Percentiles rank a stretch among this genome's conserved stretches.
Conservation (phyloP, 2,888 invertebrate species). For the Drosophila kokeensis region DNA sequence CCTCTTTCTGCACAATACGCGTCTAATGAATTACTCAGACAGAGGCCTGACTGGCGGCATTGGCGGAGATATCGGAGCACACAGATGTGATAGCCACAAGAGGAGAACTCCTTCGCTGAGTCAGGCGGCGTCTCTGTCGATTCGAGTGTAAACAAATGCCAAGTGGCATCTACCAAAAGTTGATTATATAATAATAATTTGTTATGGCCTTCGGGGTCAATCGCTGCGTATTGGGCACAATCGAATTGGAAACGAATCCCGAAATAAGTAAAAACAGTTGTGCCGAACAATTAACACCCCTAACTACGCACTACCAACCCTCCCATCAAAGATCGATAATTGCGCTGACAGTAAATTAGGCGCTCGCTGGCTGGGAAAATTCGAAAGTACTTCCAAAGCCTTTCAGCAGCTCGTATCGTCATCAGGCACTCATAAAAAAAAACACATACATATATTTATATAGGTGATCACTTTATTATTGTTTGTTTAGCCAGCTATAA, state of each 20-base stretch:
- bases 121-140: constrained; percentile 15
- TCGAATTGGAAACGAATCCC: constrained; percentile 56
- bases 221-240: constrained; percentile 38
- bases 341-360: constrained; percentile 63
- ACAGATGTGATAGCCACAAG: not conserved
- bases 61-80: not conserved
- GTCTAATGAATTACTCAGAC: constrained; percentile 79
- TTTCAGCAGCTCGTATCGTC: constrained; percentile 57
- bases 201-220: constrained; percentile 37
- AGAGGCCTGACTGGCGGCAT: not conserved
- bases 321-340: constrained; percentile 49
- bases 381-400: constrained; percentile 17
- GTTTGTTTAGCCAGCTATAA: constrained; percentile 68
- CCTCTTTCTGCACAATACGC: constrained; percentile 65
- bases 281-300: constrained; percentile 54
- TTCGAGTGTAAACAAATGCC: constrained; percentile 51
- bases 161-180: constrained; percentile 38
- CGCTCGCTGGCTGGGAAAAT: constrained; percentile 37
- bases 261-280: constrained; percentile 38
- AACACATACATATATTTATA: constrained; percentile 7
- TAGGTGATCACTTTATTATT: constrained; percentile 62
- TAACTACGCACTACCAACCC: not conserved
- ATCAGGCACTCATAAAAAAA: constrained; percentile 57
- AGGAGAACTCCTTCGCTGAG: constrained; percentile 16
- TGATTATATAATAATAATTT: constrained; percentile 75